Evolutionary conservation across 1,140 invertebrate genomes (phyloP), one percentile per base, ranked within the genome.

Genomic region (Euura saliciscinereae): DNA sequence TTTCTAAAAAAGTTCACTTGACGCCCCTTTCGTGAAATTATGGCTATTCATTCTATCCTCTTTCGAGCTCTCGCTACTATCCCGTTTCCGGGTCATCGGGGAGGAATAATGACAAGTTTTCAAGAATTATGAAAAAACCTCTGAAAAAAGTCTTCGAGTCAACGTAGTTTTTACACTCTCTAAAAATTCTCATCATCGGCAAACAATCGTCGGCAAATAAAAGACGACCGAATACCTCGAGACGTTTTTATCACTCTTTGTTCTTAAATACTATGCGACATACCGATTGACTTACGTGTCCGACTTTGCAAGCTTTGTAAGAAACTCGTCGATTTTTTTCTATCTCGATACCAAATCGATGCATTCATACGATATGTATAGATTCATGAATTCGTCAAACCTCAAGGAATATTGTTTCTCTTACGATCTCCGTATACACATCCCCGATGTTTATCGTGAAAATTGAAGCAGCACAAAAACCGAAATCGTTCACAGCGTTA

Each of bases 1-100:
- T 76, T 73, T 70, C 70, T 75, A 71, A 75, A 72, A 79, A 81
- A 71, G 79, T 82, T 71, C n/a, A 65, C 59, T 43, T 66, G 51
- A 51, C 66, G 45, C 11, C 44, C 68, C 44, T 67, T 69, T 67
- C 7, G 44, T n/a, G 51, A 59, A 59, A 59, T 59, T 59, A 59
- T 59, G 51, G 51, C 51, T 59, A 59, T 59, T 59, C 51, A 59
- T 59, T 59, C 51, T 59, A 2, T n/a, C 3, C 6, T 59, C 46
- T 51, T n/a, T n/a, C 46, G 11, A 11, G 6, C 51, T 11, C 7
- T n/a, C 28, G 28, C 51, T 59, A 8, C 2, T 3, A n/a, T n/a
- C 13, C 6, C 5, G 28, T 28, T n/a, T 8, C 51, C 28, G 28
- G 28, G 28, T 28, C 28, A 28, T 28, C 13, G 51, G 13, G 51